Base-by-base conservation (phyloP, 1,140 invertebrate species). In the Eriosoma lanigerum region DNA sequence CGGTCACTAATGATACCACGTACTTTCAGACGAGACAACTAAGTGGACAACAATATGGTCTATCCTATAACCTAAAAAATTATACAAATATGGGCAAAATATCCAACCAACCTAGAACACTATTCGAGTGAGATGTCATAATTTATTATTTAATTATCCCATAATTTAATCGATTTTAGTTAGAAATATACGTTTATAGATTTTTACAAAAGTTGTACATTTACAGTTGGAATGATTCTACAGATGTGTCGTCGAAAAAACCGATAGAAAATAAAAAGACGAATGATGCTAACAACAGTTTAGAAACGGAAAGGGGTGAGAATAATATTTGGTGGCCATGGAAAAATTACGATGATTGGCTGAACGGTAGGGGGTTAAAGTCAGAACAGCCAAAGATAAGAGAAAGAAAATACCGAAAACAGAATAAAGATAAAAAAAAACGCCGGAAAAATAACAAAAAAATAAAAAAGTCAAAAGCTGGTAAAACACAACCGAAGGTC, bases 301-400 rank as follows among this genome's bases (percentile, higher is more conserved):
- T 29, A 1, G 38, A 78, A 46, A 58, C 54, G 3, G 56, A 78
- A 3, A 52, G 75, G 26, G 44, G 60, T 12, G 56, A 78, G 9
- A 78, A 78, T 21, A 78, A 78, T 32, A 56, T 78, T 17, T 78
- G 75, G 75, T 78, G 75, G 75, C 75, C 75, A 5, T 78, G 75
- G 75, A 78, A 78, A 78, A 78, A 78, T 12, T 78, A 78, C 19
- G 38, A 78, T 5, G 75, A 78, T 60, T 78, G 75, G 75, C 21
- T 78, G 17, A 78, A 78, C 1, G 54, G 75, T 29, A 60, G 54
- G 17, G 75, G 75, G n/a, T 62, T 78, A 48, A 78, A 78, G 26
- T 38, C 38, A n/a, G 75, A 62, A 12, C 56, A 56, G 3, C 32
- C 54, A 29, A 60, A 60, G 19, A 48, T 62, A 24, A 9, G 24